Conservation (phyloP, 2,113 vertebrate genomes). For the Lepisosteus osseus region DNA sequence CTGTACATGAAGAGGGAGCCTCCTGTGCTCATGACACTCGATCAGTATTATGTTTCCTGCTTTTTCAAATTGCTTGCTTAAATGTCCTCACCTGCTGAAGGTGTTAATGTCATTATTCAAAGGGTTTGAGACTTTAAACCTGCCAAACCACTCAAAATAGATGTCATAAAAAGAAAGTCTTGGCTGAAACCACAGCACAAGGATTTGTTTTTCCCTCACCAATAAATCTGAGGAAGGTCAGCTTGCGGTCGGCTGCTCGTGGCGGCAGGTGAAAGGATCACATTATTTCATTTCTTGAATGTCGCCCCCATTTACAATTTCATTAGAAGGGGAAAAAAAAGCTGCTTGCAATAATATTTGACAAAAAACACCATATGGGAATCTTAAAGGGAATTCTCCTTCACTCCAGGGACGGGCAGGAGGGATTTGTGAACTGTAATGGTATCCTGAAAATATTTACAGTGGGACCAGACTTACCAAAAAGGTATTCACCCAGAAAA, state of each 20-base stretch:
- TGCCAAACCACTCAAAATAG: slow-evolving; percentile 43
- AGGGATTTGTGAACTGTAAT: slow-evolving; percentile 45
- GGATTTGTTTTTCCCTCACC: slow-evolving; percentile 19
- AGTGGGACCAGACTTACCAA: slow-evolving; percentile 38
- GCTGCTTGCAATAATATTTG: slow-evolving; percentile 46
- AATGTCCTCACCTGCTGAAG: slow-evolving; percentile 34
- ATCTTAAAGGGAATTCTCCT: slow-evolving; percentile 51
- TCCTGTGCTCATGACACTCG: not conserved
- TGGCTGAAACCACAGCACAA: slow-evolving; percentile 33
- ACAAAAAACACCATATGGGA: slow-evolving; percentile 42
- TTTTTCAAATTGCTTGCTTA: slow-evolving; percentile 21
- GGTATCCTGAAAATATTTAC: slow-evolving; percentile 60
- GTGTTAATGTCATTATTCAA: slow-evolving; percentile 35
- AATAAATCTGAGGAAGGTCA: slow-evolving; percentile 47
- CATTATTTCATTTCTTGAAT: slow-evolving; percentile 16
- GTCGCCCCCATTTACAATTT: slow-evolving; percentile 26
- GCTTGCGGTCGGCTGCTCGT: slow-evolving; percentile 36
- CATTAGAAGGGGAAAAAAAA: slow-evolving; percentile 30
- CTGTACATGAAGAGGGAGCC: slow-evolving; percentile 32
- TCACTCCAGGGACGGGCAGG: slow-evolving; percentile 38
- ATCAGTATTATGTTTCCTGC: too few species aligned
- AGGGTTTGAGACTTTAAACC: slow-evolving; percentile 21
- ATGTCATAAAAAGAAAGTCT: slow-evolving; percentile 37
- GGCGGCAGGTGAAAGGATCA: slow-evolving; percentile 46
- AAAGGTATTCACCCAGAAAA: slow-evolving; percentile 34